Evolutionary conservation across 2,113 vertebrate species (phyloP).

Genomic region (Oncorhynchus kisutch): DNA sequence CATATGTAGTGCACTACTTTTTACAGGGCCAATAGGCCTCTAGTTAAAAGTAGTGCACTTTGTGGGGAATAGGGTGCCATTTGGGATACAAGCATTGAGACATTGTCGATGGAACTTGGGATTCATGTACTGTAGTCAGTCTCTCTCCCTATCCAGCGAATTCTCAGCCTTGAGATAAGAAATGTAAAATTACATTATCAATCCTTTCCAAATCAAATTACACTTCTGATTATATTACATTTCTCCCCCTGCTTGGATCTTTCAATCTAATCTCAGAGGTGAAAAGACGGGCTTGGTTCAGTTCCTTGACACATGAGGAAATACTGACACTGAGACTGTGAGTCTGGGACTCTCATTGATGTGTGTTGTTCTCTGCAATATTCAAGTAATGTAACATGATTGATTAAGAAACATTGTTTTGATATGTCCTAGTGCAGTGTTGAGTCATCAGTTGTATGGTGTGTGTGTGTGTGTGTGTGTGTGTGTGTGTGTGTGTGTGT

Average conservation of each 20-base stretch:
- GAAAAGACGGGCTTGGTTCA: slow-evolving; percentile 25
- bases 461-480: too few relatives aligned
- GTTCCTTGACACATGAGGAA: slow-evolving; percentile 36
- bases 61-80: not conserved
- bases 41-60: too few relatives aligned
- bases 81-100: not conserved
- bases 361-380: not conserved
- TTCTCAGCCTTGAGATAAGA: slow-evolving; percentile 46
- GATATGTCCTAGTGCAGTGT: not conserved
- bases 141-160: not conserved
- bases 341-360: not conserved
- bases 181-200: slow-evolving; percentile 49
- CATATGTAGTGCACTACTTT: too few relatives aligned
- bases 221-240: slow-evolving; percentile 35
- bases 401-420: not conserved
- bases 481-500: too few relatives aligned
- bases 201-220: slow-evolving; percentile 57
- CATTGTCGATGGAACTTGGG: not conserved
- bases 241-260: slow-evolving; percentile 20
- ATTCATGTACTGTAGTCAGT: slow-evolving; percentile 10
- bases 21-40: too few relatives aligned
- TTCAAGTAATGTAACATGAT: not conserved
- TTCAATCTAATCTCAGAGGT: slow-evolving; percentile 52
- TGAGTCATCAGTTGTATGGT: not conserved
- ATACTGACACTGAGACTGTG: not conserved